Percentiles rank a stretch among this genome's conserved stretches.
These are phyloP conservation scores for Trimorus sp. DNA, from an alignment of 2,888 invertebrate species.

Conservation along the genomic window DNA sequence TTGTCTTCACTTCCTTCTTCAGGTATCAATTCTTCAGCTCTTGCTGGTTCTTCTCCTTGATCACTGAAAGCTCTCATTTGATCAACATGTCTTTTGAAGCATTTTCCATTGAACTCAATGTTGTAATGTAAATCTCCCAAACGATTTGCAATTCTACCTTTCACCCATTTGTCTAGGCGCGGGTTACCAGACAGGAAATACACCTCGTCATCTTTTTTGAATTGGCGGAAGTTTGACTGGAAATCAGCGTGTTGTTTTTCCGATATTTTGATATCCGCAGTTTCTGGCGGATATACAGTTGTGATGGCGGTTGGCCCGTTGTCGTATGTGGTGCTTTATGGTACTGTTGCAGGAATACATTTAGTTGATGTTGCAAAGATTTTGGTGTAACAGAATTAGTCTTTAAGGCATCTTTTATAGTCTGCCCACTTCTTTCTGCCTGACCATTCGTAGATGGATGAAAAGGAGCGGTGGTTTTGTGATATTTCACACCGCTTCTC, in stretches of 20 bases:
- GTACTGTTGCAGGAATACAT: slow-evolving; percentile 1
- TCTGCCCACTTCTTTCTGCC: slow-evolving; percentile 42
- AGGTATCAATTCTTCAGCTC: too few species aligned
- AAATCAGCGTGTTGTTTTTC: slow-evolving; percentile 24
- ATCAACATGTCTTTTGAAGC: slow-evolving; percentile 4
- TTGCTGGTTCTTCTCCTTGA: too few species aligned
- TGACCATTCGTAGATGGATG: slow-evolving; percentile 51
- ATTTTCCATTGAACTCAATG: not conserved
- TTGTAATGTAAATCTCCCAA: slow-evolving; percentile 1
- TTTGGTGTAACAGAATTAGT: not conserved
- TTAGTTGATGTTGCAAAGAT: not conserved
- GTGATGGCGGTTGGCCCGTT: not conserved
- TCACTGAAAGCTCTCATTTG: not conserved
- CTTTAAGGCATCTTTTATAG: slow-evolving; percentile 16
- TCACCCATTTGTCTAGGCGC: slow-evolving; percentile 51
- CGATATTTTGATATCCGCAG: not conserved
- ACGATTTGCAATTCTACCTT: not conserved
- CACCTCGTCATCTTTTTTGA: slow-evolving; percentile 19
- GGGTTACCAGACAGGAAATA: slow-evolving; percentile 50
- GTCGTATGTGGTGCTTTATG: not conserved
- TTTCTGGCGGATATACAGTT: slow-evolving; percentile 57
- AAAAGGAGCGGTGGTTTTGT: slow-evolving; percentile 46
- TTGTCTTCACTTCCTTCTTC: too few species aligned
- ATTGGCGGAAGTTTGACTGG: slow-evolving; percentile 14
- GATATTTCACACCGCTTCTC: slow-evolving; percentile 29